Conservation (phyloP, 2,888 invertebrate genomes). For the Ophion ventricosus region DNA sequence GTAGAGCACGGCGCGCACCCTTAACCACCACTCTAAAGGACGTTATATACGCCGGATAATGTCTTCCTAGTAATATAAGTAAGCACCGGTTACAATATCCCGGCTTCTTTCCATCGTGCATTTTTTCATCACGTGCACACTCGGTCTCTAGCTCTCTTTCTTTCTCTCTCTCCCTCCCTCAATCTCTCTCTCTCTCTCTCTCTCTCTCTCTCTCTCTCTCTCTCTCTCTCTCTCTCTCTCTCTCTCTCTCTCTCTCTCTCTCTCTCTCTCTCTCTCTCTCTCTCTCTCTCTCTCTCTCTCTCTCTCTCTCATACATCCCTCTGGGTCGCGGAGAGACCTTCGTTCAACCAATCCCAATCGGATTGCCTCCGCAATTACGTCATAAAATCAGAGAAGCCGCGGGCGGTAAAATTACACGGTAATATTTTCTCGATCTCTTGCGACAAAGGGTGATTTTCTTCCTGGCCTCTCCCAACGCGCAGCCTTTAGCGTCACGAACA, state of each 20-base stretch:
- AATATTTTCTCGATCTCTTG: conserved; percentile 56
- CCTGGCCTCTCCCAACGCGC: not conserved
- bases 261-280: too few species aligned
- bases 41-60: conserved; percentile 67
- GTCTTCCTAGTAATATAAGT: conserved; percentile 73
- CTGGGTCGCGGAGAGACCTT: conserved; percentile 48
- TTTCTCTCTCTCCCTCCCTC: not conserved
- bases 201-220: not conserved
- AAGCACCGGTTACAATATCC: conserved; percentile 70
- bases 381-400: conserved; percentile 72
- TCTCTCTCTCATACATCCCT: not conserved
- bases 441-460: conserved; percentile 43
- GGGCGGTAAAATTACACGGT: conserved; percentile 70
- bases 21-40: conserved; percentile 48
- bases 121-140: conserved; percentile 41
- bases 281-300: too few species aligned
- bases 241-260: not conserved
- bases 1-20: conserved; percentile 36
- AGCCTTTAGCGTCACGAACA: not conserved
- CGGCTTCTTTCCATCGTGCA: conserved; percentile 34
- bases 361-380: conserved; percentile 71
- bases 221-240: not conserved
- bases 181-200: not conserved
- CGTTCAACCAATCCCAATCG: conserved; percentile 40
- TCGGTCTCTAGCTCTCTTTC: not conserved